A percentile compares a stretch with the other conserved stretches of the same genome.
These are phyloP conservation scores for Spea multiplicata DNA, from an alignment of 2,113 vertebrate species.

Conservation along the genomic window DNA sequence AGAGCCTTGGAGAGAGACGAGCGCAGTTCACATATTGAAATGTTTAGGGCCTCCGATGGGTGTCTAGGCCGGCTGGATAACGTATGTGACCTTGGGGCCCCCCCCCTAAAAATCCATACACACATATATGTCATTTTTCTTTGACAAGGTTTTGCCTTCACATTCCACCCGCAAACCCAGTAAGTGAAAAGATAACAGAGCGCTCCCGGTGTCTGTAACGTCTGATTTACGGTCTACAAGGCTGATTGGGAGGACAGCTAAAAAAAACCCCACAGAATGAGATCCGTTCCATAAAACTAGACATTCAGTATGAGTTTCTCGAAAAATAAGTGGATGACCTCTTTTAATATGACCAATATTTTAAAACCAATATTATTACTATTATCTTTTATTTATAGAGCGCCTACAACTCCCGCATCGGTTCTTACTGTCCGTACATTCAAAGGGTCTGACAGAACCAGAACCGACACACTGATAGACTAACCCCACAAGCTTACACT, in stretches of 20 bases:
- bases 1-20: background rate
- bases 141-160: background rate
- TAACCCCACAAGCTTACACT: no score
- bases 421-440: no score
- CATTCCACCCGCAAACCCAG: slow-evolving; percentile 3
- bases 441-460: no score
- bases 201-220: background rate
- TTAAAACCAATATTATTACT: no score
- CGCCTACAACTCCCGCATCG: no score
- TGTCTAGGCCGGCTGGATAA: background rate
- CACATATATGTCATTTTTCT: slow-evolving; percentile 6
- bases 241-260: background rate
- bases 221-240: background rate
- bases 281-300: no score
- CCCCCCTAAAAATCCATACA: background rate
- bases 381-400: no score
- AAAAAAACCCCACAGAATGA: no score
- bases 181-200: slow-evolving; percentile 26
- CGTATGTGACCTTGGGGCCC: slow-evolving; percentile 10
- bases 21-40: slow-evolving; percentile 20
- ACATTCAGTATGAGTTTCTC: no score
- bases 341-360: no score
- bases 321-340: no score
- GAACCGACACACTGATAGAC: no score
- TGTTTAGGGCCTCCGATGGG: slow-evolving; percentile 2